Evolutionary conservation across 2,113 vertebrate genomes (phyloP).

Genomic region (Acanthochromis polyacanthus): DNA sequence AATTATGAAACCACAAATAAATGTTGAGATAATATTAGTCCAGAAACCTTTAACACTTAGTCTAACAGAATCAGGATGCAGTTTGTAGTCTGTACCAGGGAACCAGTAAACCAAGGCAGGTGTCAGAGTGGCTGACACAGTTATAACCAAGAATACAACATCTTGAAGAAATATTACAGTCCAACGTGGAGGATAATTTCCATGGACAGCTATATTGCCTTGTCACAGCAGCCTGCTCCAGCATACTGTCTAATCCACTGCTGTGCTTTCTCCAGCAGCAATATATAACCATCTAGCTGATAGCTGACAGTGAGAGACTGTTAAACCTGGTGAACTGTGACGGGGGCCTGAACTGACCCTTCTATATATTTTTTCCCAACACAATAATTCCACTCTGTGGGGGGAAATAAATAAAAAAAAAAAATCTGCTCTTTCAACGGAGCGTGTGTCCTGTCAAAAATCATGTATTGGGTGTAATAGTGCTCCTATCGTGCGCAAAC

Average conservation of each 20-base stretch:
- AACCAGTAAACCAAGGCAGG: not conserved
- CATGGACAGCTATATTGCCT: constrained; percentile 11
- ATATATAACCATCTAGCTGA: not conserved
- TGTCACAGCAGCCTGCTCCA: not conserved
- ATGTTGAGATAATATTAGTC: not conserved
- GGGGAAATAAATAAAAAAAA: not conserved
- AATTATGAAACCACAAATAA: not conserved
- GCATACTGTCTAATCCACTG: not conserved
- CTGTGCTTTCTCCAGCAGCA: not conserved
- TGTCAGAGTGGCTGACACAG: not conserved
- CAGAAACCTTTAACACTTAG: not conserved
- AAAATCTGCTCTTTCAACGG: not conserved
- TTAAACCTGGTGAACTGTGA: constrained; percentile 14
- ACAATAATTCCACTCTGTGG: not conserved
- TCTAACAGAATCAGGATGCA: not conserved
- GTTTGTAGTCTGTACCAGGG: not conserved
- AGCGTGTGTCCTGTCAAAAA: not conserved
- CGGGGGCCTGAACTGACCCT: not conserved
- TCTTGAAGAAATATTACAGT: not conserved
- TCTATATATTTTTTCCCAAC: not conserved
- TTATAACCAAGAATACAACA: constrained; percentile 2
- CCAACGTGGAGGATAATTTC: constrained; percentile 3
- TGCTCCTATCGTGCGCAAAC: too few relatives aligned
- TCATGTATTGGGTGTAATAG: too few relatives aligned
- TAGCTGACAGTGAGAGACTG: not conserved